These are phyloP conservation scores for Bombus difficillimus DNA, from an alignment of 1,140 invertebrate species.

Conservation along the genomic window DNA sequence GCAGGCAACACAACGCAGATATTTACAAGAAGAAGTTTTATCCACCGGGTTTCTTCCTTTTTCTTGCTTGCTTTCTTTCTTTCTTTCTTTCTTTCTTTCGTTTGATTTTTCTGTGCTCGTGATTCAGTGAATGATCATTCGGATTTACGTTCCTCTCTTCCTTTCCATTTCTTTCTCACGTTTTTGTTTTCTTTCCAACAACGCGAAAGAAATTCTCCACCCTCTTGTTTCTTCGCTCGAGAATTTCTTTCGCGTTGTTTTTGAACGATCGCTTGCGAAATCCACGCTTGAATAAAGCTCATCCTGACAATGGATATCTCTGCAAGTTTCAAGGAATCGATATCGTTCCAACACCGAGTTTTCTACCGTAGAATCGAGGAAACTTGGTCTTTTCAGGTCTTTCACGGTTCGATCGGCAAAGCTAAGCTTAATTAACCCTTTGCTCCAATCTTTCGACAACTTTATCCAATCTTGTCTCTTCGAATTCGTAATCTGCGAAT, in stretches of 20 bases:
- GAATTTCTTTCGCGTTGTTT: neutral
- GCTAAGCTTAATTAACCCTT: slow-evolving; percentile 5
- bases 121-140: neutral
- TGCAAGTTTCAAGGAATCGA: neutral
- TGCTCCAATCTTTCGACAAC: neutral
- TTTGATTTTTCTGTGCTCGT: slow-evolving; percentile 41
- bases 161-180: neutral
- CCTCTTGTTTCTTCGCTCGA: neutral
- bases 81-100: neutral
- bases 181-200: neutral
- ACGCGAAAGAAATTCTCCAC: neutral
- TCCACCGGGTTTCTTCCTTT: neutral
- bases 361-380: neutral
- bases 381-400: neutral
- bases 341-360: neutral
- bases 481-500: no score
- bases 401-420: neutral
- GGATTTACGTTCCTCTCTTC: neutral
- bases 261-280: neutral
- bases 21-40: slow-evolving; percentile 50
- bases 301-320: slow-evolving; percentile 5
- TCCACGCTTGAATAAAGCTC: neutral
- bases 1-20: slow-evolving; percentile 49
- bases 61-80: neutral
- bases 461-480: neutral